Base-by-base conservation (phyloP, 2,888 invertebrate genomes). In the Allygus modestus region DNA sequence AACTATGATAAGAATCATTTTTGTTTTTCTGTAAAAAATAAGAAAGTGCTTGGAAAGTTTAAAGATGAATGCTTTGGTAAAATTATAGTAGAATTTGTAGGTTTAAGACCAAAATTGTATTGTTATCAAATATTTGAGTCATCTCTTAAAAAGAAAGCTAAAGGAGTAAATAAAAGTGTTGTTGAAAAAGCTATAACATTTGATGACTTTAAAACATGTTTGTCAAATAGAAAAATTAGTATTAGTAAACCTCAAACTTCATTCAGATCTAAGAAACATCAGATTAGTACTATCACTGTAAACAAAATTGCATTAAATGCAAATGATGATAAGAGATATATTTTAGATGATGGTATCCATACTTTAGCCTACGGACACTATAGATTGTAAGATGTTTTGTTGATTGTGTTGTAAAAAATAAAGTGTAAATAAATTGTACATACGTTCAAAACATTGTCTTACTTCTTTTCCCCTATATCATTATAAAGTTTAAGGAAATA, bases 391-490 rank as follows among this genome's bases (percentile, higher is more conserved):
- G n/a, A n/a, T n/a, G 41, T n/a, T n/a, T n/a, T n/a, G n/a, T n/a
- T n/a, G n/a, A n/a, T n/a, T n/a, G n/a, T n/a, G n/a, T n/a, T n/a
- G n/a, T n/a, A n/a, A n/a, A n/a, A n/a, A n/a, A n/a, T n/a, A 82
- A 82, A 5, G 61, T 28, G 15, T 61, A 61, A 61, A 61, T 61
- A 61, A 61, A 61, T 15, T 61, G n/a, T n/a, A n/a, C n/a, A n/a
- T n/a, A n/a, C n/a, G n/a, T n/a, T n/a, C n/a, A n/a, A n/a, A n/a
- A n/a, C n/a, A n/a, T n/a, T n/a, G n/a, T n/a, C n/a, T n/a, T n/a
- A n/a, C n/a, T n/a, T n/a, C n/a, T n/a, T n/a, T n/a, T n/a, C n/a
- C n/a, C n/a, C n/a, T n/a, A n/a, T n/a, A n/a, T n/a, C n/a, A n/a
- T n/a, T n/a, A n/a, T n/a, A n/a, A n/a, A n/a, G n/a, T n/a, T n/a